These are phyloP conservation scores for Esox lucius DNA, from an alignment of 2,797 vertebrate genomes.

Conservation along the genomic window DNA sequence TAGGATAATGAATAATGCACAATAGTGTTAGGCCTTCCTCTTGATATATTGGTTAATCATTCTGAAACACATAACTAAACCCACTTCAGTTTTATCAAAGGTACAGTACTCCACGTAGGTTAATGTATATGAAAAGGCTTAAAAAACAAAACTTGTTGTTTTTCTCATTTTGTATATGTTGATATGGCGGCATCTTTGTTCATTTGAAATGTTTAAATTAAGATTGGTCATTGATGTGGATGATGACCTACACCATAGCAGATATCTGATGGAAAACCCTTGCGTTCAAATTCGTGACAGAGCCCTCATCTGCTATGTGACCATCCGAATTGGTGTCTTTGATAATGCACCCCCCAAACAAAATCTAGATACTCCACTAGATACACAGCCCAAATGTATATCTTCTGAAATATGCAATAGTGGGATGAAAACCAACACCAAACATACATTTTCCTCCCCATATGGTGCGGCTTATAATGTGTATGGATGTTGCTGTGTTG, in stretches of 20 bases:
- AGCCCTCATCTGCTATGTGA: not conserved
- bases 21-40: not conserved
- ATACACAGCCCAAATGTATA: conserved; percentile 54
- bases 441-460: not conserved
- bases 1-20: not conserved
- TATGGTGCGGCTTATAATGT: conserved; percentile 4
- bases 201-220: not conserved
- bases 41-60: not conserved
- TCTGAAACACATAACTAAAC: not conserved
- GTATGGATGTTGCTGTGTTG: conserved; percentile 19
- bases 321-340: conserved; percentile 21
- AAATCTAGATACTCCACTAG: conserved; percentile 36
- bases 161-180: not conserved
- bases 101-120: not conserved
- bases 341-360: conserved; percentile 42
- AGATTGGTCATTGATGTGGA: no score
- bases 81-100: not conserved
- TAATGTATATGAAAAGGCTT: no score
- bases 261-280: no score
- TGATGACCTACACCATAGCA: no score
- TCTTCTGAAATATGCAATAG: not conserved
- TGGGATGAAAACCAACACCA: conserved; percentile 13
- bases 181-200: not conserved
- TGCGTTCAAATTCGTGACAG: not conserved
- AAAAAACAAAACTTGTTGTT: not conserved